Percentiles rank a stretch among this genome's conserved stretches.
Conservation (phyloP, 1,140 invertebrate genomes). For the Oreohelix idahoensis region DNA sequence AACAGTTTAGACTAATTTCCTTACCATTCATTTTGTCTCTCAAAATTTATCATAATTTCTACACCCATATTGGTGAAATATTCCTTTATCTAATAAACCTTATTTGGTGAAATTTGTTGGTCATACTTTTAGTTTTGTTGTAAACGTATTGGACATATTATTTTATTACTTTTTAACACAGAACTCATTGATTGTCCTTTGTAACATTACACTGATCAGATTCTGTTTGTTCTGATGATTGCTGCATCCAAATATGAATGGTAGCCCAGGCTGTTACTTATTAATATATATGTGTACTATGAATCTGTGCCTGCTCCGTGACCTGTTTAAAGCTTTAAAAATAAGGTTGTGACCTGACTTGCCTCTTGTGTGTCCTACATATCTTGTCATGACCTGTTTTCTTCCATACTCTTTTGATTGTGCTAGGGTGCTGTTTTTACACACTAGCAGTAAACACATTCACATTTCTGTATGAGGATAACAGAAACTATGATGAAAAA, state of each 20-base stretch:
- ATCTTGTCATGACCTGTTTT: background rate
- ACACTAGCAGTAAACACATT: background rate
- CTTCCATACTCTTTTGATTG: background rate
- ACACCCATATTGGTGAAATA: too few species aligned
- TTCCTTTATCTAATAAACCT: too few species aligned
- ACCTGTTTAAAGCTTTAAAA: conserved; percentile 22
- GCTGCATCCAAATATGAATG: background rate
- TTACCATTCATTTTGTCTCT: too few species aligned
- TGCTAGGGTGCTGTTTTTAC: background rate
- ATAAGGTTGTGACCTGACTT: conserved; percentile 21
- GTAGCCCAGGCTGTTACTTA: background rate
- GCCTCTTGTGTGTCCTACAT: conserved; percentile 3
- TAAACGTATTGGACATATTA: too few species aligned
- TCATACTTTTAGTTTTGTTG: too few species aligned
- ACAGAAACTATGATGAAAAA: background rate
- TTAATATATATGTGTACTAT: background rate
- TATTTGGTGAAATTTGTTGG: too few species aligned
- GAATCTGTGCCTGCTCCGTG: conserved; percentile 20
- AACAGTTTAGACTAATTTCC: too few species aligned
- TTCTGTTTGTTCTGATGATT: background rate
- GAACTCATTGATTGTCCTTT: too few species aligned
- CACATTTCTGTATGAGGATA: background rate
- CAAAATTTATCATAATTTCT: too few species aligned
- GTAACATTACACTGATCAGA: too few species aligned
- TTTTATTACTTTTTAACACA: too few species aligned